Percentiles rank a stretch among this genome's conserved stretches.
Evolutionary conservation across 2,113 vertebrate genomes (phyloP).

Genomic region (Bothrops jararaca): DNA sequence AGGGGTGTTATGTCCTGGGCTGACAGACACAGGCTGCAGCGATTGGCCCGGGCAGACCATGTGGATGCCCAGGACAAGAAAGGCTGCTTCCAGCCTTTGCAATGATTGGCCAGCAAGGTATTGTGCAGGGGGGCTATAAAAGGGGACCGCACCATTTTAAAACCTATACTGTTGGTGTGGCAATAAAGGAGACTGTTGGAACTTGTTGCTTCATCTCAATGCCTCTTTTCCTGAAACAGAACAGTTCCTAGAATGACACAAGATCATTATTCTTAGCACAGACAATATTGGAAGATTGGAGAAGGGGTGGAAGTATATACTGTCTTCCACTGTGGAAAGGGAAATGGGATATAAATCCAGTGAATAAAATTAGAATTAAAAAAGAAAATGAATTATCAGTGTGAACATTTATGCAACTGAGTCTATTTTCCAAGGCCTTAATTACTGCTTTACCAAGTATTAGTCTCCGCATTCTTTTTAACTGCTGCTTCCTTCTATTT

Average conservation of each 20-base stretch:
- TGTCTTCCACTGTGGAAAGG: neutral
- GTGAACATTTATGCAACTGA: neutral
- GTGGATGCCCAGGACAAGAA: too few species aligned
- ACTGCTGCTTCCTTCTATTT: neutral
- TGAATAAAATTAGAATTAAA: neutral
- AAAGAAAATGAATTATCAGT: neutral
- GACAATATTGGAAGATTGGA: neutral
- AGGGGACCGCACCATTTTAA: too few species aligned
- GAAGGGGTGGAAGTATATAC: neutral
- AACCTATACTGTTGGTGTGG: too few species aligned
- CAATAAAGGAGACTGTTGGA: too few species aligned
- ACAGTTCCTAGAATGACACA: neutral
- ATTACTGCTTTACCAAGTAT: neutral
- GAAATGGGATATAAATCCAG: neutral
- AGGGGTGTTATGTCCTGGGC: too few species aligned
- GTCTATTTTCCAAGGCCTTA: neutral
- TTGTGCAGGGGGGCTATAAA: too few species aligned
- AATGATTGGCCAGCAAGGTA: too few species aligned
- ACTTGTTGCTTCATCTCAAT: too few species aligned
- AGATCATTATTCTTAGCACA: neutral
- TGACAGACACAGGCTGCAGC: too few species aligned
- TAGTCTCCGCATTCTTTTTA: neutral
- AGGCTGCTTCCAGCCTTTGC: too few species aligned
- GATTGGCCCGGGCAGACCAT: too few species aligned
- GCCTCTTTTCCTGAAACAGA: too few species aligned